Evolutionary conservation across 2,113 vertebrate genomes (phyloP).

Genomic region (Pelecanus crispus): DNA sequence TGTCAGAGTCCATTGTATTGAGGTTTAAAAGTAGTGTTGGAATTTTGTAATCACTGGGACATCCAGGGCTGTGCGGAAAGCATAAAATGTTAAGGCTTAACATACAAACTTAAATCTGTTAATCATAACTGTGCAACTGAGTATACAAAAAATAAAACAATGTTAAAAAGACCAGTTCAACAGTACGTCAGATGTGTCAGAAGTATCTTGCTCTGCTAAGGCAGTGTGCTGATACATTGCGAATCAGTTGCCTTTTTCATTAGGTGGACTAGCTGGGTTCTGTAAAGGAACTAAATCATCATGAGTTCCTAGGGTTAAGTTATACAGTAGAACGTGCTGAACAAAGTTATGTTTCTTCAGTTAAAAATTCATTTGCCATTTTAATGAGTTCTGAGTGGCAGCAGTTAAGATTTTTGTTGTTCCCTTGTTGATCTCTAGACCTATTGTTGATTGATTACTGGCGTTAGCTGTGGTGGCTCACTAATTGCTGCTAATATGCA

Average conservation of each 20-base stretch:
- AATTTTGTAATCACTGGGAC: not conserved
- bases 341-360: not conserved
- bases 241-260: not conserved
- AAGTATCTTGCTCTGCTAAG: not conserved
- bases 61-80: not conserved
- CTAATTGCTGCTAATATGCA: not conserved
- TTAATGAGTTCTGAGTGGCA: not conserved
- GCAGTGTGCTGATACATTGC: not conserved
- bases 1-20: not conserved
- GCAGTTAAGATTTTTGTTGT: not conserved
- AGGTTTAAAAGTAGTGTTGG: not conserved
- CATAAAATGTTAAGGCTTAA: not conserved
- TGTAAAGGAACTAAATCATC: not conserved
- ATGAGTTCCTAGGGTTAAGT: not conserved
- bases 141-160: not conserved
- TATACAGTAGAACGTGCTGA: not conserved
- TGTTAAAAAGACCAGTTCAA: not conserved
- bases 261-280: not conserved
- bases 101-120: accelerated
- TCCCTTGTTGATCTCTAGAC: not conserved
- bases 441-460: not conserved
- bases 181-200: not conserved
- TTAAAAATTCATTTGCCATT: not conserved
- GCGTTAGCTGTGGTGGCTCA: not conserved
- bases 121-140: not conserved